Conservation (phyloP, 2,113 vertebrate genomes). For the Merops nubicus region DNA sequence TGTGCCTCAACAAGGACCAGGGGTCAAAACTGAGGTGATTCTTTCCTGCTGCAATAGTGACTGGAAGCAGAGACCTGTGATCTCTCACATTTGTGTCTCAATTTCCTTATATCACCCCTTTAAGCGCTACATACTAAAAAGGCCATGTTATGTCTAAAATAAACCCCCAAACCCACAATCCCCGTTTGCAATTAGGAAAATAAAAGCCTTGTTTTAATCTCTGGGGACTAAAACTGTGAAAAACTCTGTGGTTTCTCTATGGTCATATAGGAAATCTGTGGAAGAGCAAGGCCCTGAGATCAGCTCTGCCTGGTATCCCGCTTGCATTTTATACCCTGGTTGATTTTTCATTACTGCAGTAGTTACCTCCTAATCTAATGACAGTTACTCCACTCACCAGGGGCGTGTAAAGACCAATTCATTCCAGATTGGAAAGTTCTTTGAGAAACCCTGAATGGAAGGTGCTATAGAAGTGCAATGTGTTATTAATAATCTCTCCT, state of each 20-base stretch:
- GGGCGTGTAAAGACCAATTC: slow-evolving; percentile 66
- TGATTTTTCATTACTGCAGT: slow-evolving; percentile 61
- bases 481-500: slow-evolving; percentile 67
- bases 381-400: slow-evolving; percentile 61
- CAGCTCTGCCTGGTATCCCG: background rate
- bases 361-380: slow-evolving; percentile 69
- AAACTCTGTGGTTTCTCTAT: background rate
- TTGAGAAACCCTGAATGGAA: slow-evolving; percentile 62
- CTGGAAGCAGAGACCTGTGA: background rate
- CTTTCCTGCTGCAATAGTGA: background rate
- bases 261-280: background rate
- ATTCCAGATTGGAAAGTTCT: slow-evolving; percentile 68
- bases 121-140: background rate
- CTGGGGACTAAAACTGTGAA: background rate
- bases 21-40: background rate
- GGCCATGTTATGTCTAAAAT: background rate
- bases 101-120: background rate
- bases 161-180: accelerated
- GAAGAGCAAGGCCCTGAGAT: slow-evolving; percentile 3
- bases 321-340: background rate
- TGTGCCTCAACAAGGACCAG: background rate
- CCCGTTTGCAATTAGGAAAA: background rate
- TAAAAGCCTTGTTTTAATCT: background rate
- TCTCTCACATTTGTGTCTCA: background rate
- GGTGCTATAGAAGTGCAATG: slow-evolving; percentile 63